Evolutionary conservation across 2,113 vertebrate species (phyloP), one percentile per base, ranked within the genome.

Genomic region (Pseudorectes ferrugineus): DNA sequence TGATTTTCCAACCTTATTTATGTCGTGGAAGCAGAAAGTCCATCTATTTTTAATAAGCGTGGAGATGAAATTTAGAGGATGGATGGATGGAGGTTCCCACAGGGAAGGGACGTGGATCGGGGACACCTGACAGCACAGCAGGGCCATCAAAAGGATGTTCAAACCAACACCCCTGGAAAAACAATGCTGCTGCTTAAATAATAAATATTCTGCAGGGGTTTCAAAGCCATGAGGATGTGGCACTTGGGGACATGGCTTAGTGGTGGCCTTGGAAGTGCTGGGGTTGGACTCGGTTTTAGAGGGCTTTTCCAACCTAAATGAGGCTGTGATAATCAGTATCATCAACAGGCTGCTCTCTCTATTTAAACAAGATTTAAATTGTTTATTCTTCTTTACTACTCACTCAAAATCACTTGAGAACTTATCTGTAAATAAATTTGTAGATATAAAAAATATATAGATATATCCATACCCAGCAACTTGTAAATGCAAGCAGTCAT

Each of bases 21-120:
- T 26, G 40, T 31, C 28, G 65, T 23, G 33, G 48, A 58, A 87
- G 35, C n/a, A 65, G 49, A 35, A 73, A 89, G 58, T 15, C 54
- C n/a, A 70, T 52, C 12, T 48, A 59, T 73, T 90, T 88, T 92
- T 90, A 71, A 75, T 82, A 46, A 87, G 38, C 0, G 1, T 23
- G n/a, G 72, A 63, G 58, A 43, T 68, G 6, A 81, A 48, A 52
- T 81, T 54, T 3, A 9, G 36, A 51, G 31, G 8, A 8, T 0
- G 6, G 10, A 8, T 0, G 6, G 10, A 12, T 0, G 3, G 14
- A 71, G 42, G 49, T 29, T 36, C 54, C 63, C 35, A 24, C 11
- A 57, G 81, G 22, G 45, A 76, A 29, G 3, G 17, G 12, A 48
- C 0, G 46, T 3, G 57, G 36, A 10, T 7, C 1, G 7, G 51